phyloP scores from a whole-genome alignment of 2,888 invertebrate species.

The Acleris cristana region DNA sequence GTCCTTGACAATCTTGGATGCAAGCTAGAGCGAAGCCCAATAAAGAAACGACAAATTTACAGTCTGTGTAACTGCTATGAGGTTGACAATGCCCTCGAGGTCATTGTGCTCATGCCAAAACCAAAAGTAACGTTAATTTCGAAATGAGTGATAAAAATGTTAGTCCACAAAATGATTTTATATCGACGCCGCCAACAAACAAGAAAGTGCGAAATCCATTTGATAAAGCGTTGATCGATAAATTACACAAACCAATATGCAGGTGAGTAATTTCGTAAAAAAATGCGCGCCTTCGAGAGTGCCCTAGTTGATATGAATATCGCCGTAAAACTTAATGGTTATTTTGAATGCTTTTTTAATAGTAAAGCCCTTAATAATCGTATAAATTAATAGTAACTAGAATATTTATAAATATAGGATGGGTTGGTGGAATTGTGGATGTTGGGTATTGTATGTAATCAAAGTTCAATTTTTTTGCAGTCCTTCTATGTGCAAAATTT shows the following conservation, averaged over 20 bases:
- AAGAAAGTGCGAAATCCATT: constrained; percentile 87
- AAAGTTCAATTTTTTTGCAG: constrained; percentile 49
- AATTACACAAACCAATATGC: constrained; percentile 87
- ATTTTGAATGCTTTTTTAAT: no score
- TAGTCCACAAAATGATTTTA: constrained; percentile 58
- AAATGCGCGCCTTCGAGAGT: not conserved
- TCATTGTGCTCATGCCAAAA: constrained; percentile 45
- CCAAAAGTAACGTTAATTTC: constrained; percentile 63
- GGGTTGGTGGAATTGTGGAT: no score
- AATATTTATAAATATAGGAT: no score
- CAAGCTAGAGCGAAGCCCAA: no score
- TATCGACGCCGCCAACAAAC: constrained; percentile 70
- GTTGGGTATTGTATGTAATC: not conserved
- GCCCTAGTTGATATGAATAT: no score
- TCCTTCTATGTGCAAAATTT: constrained; percentile 81
- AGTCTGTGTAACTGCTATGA: not conserved
- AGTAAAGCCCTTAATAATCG: no score
- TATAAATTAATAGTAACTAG: no score
- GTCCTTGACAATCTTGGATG: no score
- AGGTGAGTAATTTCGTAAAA: constrained; percentile 75
- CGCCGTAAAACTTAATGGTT: no score
- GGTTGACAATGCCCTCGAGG: constrained; percentile 32
- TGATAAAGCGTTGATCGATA: constrained; percentile 85
- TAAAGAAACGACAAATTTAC: no score
- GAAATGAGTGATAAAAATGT: constrained; percentile 75